Percentiles rank a stretch among this genome's conserved stretches.
phyloP scores from a whole-genome alignment of 2,797 vertebrate genomes.

The Pantherophis vulpinus region DNA sequence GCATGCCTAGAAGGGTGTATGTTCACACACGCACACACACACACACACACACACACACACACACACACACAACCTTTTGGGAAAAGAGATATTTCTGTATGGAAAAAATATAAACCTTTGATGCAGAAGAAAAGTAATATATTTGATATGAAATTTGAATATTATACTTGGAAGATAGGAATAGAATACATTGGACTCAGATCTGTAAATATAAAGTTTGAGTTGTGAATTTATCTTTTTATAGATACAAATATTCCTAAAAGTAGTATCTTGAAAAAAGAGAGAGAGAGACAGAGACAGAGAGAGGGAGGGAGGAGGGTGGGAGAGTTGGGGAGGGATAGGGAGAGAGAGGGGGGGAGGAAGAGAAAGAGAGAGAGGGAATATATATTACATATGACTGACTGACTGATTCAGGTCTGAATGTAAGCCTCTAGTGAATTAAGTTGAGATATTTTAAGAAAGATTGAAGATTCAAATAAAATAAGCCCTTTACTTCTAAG shows the following conservation, averaged over 20 bases:
- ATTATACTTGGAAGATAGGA: constrained; percentile 14
- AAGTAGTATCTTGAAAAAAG: background rate
- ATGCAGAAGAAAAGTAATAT: background rate
- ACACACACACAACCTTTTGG: background rate
- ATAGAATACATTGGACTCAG: background rate
- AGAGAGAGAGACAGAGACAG: background rate
- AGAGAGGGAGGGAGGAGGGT: background rate
- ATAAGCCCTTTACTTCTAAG: background rate
- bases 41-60: too few relatives aligned
- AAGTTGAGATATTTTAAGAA: background rate
- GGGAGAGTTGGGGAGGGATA: fast-evolving
- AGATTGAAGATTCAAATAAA: background rate
- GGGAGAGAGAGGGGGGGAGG: too few relatives aligned
- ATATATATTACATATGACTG: background rate
- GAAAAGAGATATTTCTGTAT: background rate
- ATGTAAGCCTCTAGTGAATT: background rate
- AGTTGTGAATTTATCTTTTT: constrained; percentile 47
- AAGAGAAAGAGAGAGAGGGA: too few relatives aligned
- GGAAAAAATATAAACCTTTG: background rate
- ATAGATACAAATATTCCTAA: constrained; percentile 24
- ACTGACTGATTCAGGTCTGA: background rate
- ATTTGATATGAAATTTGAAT: background rate
- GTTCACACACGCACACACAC: fast-evolving
- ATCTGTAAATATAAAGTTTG: constrained; percentile 26
- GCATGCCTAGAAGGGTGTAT: background rate